These are phyloP conservation scores for Grammomys dolichurus DNA, from an alignment of 2,113 vertebrate species.

Conservation along the genomic window DNA sequence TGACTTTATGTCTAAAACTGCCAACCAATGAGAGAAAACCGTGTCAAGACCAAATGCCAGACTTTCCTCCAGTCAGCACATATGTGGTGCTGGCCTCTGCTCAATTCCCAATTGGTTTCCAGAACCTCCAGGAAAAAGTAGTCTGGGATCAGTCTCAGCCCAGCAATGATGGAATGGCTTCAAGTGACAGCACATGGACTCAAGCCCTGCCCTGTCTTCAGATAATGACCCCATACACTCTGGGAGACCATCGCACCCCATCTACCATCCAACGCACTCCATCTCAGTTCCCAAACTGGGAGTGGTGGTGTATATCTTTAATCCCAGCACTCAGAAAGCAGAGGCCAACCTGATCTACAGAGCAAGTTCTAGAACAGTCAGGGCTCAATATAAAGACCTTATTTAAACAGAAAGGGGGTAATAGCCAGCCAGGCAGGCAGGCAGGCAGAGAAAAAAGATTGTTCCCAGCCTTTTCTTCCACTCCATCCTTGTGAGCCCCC, in stretches of 20 bases:
- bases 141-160: constrained; percentile 62
- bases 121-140: constrained; percentile 50
- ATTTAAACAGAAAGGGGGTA: neutral
- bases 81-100: neutral
- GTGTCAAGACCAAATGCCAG: constrained; percentile 54
- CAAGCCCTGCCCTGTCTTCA: neutral
- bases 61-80: constrained; percentile 69
- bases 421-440: neutral
- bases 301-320: neutral
- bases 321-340: neutral
- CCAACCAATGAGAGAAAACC: neutral
- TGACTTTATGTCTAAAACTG: neutral
- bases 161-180: constrained; percentile 43
- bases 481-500: neutral
- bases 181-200: constrained; percentile 51
- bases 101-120: constrained; percentile 40
- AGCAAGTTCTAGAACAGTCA: neutral
- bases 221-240: neutral
- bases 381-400: neutral
- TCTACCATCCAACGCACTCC: neutral
- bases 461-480: neutral
- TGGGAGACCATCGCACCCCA: neutral
- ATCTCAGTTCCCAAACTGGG: neutral
- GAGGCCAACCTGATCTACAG: neutral
- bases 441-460: neutral